Base-by-base conservation (phyloP, 2,113 vertebrate genomes). In the Aspidoscelis tigris region DNA sequence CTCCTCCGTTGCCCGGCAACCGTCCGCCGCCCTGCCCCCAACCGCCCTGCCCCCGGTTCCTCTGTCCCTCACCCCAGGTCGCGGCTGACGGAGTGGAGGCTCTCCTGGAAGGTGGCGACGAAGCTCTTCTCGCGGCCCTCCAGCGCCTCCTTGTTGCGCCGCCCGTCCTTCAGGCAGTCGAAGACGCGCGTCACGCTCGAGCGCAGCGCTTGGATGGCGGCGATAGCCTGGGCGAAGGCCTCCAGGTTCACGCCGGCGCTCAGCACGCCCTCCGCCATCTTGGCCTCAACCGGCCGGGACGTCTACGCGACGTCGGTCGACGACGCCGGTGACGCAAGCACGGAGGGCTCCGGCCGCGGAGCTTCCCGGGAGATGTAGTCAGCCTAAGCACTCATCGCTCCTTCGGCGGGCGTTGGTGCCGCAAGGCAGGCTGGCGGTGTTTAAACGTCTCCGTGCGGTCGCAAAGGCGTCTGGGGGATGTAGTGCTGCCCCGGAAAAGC, bases 171-270 rank as follows among this genome's bases (percentile, higher is more conserved):
- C 83, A 99, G 95, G 84, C 96, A 98, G 93, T 99, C 98, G 92
- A 99, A 99, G 66, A 99, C 98, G 69, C 99, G 93, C 61, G 96
- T 99, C 74, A 99, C 99, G 91, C 98, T 99, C 76, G 98, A 99
- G 20, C 99, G 97, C 39, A 99, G 96, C 9, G 98, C 98, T 94
- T 99, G 99, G 74, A 99, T 98, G 10, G 98, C 98, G 85, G 93
- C 97, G 74, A 99, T 99, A 7, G 99, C 99, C 88, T 99, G 98
- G 21, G 98, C 96, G 53, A 99, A 99, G 10, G 98, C 99, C 91
- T 99, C 99, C 92, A 99, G 94, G 86, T 99, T 99, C 84, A 99
- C 97, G 0, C 98, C 98, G 5, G 98, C 97, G 18, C 95, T 98
- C 87, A 99, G 90, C 84, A 94, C 95, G 33, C 88, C 94, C 10